These are phyloP conservation scores for Acomys russatus DNA, from an alignment of 2,797 vertebrate genomes.

Conservation along the genomic window DNA sequence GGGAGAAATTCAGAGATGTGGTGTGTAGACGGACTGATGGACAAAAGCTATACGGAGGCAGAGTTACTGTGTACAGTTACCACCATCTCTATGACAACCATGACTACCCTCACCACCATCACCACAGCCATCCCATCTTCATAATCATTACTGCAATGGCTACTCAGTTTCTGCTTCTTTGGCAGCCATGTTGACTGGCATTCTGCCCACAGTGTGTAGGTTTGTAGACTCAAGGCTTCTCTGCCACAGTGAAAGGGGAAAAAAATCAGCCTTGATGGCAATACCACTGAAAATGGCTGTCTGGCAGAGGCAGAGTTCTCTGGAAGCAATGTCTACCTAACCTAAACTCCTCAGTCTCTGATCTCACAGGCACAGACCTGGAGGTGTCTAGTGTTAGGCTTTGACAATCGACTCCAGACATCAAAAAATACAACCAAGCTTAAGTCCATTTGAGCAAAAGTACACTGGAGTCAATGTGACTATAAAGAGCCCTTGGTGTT, in stretches of 20 bases:
- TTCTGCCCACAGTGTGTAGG: background rate
- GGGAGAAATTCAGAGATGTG: background rate
- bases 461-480: background rate
- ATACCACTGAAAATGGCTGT: background rate
- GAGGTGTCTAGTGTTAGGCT: background rate
- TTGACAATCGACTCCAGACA: background rate
- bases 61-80: too few species aligned
- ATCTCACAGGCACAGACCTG: rapidly evolving
- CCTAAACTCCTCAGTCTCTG: background rate
- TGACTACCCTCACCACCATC: background rate
- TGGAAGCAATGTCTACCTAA: background rate
- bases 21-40: background rate
- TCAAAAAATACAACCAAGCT: background rate
- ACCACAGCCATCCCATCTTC: background rate
- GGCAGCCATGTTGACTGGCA: background rate
- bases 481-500: background rate
- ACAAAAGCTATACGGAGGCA: background rate
- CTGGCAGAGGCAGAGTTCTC: background rate
- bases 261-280: background rate
- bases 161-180: background rate
- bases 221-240: background rate
- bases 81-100: background rate
- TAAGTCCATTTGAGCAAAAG: background rate
- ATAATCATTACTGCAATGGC: background rate
- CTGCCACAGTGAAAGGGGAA: background rate